Conservation (phyloP, 2,888 invertebrate genomes). For the Cryptocephalus moraei region DNA sequence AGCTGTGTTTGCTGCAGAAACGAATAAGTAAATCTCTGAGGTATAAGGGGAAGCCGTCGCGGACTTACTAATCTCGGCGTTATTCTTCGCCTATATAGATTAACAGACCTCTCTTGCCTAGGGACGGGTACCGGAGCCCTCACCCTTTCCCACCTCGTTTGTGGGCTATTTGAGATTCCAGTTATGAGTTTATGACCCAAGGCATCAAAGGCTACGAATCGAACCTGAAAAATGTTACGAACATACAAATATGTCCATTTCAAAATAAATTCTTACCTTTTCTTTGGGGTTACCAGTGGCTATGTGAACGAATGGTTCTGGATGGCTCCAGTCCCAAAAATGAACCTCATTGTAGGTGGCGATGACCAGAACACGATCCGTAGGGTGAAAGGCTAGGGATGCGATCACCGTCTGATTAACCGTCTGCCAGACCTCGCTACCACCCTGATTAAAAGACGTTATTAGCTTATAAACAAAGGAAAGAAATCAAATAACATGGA, state of each 20-base stretch:
- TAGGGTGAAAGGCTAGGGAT: conserved; percentile 80
- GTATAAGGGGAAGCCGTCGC: no score
- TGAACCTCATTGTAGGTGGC: conserved; percentile 75
- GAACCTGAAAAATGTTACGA: conserved; percentile 31
- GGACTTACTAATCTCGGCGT: conserved; percentile 26
- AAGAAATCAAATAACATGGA: no score
- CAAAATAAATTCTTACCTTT: conserved; percentile 45
- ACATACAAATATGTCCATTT: not conserved
- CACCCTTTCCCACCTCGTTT: conserved; percentile 44
- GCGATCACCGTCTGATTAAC: conserved; percentile 67
- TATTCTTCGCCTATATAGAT: conserved; percentile 30
- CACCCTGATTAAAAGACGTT: conserved; percentile 47
- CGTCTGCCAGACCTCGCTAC: conserved; percentile 75
- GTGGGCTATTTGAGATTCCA: conserved; percentile 61
- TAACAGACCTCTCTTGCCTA: conserved; percentile 28
- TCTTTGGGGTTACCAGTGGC: conserved; percentile 67
- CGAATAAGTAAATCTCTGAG: not conserved
- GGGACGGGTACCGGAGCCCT: conserved; percentile 32
- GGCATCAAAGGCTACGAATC: conserved; percentile 77
- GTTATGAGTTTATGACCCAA: conserved; percentile 74
- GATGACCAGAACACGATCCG: conserved; percentile 71
- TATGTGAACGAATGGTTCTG: conserved; percentile 64
- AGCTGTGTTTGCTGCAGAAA: not conserved
- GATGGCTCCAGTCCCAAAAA: conserved; percentile 83
- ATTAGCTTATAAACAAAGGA: not conserved